Base-by-base conservation (phyloP, 2,113 vertebrate genomes). In the Pterocles burchelli region DNA sequence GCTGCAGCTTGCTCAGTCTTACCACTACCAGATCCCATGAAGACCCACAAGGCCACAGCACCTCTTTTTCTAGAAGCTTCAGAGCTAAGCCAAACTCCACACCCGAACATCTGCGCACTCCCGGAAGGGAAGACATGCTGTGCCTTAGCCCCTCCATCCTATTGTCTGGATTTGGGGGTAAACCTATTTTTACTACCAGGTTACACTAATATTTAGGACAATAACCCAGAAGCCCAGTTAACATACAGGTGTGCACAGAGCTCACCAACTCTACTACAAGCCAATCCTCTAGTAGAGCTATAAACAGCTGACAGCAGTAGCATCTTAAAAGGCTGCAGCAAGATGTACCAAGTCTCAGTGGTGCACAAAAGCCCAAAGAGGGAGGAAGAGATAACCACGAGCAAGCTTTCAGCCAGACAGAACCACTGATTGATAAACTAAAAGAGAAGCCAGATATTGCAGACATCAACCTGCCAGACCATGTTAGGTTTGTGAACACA, bases 31-130 rank as follows among this genome's bases (percentile, higher is more conserved):
- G 34, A 57, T n/a, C 28, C 58, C 41, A 13, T 3, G 21, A 70
- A 76, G 55, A 74, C 12, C 13, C 20, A 45, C n/a, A 38, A 57
- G 34, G 41, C 73, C 71, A 17, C 11, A 29, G 46, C 41, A 72
- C 33, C 4, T 49, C 13, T 62, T 48, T 15, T 55, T 49, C 34
- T 38, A 41, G 26, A 22, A 76, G 63, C 33, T 59, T 74, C 68
- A 76, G 41, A 41, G 48, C 21, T 51, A 52, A 51, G 41, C 58
- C 58, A 41, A 71, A 29, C 78, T 76, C 34, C 25, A 34, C 8
- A 33, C 8, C 18, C 46, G 33, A 61, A 51, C 17, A 46, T 1
- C 0, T 4, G 4, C 2, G 2, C 10, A 7, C 20, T 41, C 41
- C 38, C 33, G 66, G 51, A 75, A 61, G 41, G 25, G 51, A 80